Conservation (phyloP, 2,113 vertebrate genomes). For the Hippocampus guttulatus region DNA sequence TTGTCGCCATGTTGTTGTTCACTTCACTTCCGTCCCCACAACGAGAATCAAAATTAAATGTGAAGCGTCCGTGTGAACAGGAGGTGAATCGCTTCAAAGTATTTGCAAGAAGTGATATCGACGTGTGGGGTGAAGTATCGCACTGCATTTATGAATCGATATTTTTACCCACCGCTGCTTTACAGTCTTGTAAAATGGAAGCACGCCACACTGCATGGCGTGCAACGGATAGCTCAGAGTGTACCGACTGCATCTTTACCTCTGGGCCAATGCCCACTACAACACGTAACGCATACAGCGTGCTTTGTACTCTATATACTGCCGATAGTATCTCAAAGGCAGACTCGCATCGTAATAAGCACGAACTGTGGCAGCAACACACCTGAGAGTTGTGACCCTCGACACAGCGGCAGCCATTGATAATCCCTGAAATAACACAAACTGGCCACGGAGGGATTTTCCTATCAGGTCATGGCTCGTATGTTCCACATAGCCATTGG, state of each 20-base stretch:
- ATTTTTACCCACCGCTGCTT: background rate
- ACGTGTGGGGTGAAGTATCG: no score
- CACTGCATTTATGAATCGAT: no score
- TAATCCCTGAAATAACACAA: conserved; percentile 41
- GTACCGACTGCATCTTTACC: conserved; percentile 12
- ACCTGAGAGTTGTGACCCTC: conserved; percentile 17
- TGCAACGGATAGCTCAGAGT: background rate
- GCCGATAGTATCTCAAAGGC: conserved; percentile 5
- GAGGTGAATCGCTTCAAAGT: no score
- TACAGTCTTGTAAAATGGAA: background rate
- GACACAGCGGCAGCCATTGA: conserved; percentile 35
- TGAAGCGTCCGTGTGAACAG: no score
- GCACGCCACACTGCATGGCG: background rate
- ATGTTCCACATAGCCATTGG: conserved; percentile 26
- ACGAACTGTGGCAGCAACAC: background rate
- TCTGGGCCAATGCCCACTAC: conserved; percentile 6
- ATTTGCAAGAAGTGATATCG: no score
- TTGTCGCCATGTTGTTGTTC: no score
- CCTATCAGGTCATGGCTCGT: conserved; percentile 15
- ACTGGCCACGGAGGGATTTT: conserved; percentile 16
- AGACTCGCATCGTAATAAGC: background rate
- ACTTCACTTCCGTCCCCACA: no score
- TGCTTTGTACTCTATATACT: conserved; percentile 6
- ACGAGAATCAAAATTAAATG: background rate
- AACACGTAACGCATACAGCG: conserved; percentile 10